These are phyloP conservation scores for Trichogramma evanescens DNA, from an alignment of 2,888 invertebrate genomes.

Conservation along the genomic window DNA sequence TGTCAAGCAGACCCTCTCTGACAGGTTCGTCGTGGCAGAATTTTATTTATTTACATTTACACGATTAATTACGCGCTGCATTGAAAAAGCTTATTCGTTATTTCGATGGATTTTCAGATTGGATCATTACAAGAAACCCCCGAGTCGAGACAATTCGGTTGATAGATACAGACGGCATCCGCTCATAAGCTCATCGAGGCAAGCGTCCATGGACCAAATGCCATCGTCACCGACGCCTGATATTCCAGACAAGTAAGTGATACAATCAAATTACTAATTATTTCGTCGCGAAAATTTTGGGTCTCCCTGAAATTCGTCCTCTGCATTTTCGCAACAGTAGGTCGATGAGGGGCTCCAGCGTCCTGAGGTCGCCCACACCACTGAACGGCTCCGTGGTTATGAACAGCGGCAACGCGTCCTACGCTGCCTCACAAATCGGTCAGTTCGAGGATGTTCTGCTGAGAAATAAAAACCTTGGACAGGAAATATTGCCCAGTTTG, in stretches of 20 bases:
- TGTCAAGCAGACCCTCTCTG: conserved; percentile 41
- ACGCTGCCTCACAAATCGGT: conserved; percentile 47
- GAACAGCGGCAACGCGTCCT: conserved; percentile 53
- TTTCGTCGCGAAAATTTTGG: not conserved
- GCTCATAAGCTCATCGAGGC: conserved; percentile 62
- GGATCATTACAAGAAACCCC: conserved; percentile 89
- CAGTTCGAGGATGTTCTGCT: conserved; percentile 79
- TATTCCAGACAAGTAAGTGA: conserved; percentile 37
- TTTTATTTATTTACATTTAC: too few relatives aligned
- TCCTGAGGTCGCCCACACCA: conserved; percentile 41
- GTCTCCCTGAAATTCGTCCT: not conserved
- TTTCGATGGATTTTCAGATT: conserved; percentile 52
- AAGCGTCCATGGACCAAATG: conserved; percentile 69
- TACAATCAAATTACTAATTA: too few relatives aligned
- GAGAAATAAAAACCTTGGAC: conserved; percentile 73
- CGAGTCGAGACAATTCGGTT: conserved; percentile 79
- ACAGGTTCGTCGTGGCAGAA: conserved; percentile 31
- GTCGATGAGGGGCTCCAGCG: conserved; percentile 52
- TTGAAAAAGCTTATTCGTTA: too few relatives aligned
- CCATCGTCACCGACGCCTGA: conserved; percentile 37
- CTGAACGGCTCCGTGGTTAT: conserved; percentile 40
- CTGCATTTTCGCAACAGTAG: conserved; percentile 28
- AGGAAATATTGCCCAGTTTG: conserved; percentile 81
- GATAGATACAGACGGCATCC: conserved; percentile 70
- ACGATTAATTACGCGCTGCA: too few relatives aligned